Percentiles rank a stretch among this genome's conserved stretches.
phyloP scores from a whole-genome alignment of 2,113 vertebrate genomes.

The Myiagra hebetior region DNA sequence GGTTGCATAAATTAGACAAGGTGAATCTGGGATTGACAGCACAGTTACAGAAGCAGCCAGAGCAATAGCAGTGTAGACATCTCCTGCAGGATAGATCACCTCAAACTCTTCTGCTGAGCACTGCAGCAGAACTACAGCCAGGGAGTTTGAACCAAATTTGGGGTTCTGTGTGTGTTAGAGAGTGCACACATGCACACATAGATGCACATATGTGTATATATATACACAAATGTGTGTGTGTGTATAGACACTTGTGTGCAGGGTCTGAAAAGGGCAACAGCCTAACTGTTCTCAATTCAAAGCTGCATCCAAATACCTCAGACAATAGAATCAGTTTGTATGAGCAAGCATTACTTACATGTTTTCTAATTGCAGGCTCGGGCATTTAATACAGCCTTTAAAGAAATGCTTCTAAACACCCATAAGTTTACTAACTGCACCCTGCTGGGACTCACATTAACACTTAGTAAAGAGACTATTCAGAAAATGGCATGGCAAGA shows the following conservation, averaged over 20 bases:
- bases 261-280: neutral
- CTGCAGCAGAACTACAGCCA: neutral
- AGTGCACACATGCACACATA: accelerated
- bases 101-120: neutral
- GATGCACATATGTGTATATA: no score
- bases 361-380: neutral
- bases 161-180: neutral
- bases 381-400: neutral
- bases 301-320: neutral
- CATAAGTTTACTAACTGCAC: constrained; percentile 49
- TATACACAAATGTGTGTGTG: neutral
- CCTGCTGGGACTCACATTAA: constrained; percentile 48
- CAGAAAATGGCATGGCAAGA: constrained; percentile 56
- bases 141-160: neutral
- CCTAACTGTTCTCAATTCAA: neutral
- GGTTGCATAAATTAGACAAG: neutral
- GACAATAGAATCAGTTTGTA: neutral
- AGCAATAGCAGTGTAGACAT: neutral
- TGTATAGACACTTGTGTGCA: neutral
- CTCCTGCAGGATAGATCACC: neutral
- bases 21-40: neutral
- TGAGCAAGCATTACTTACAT: neutral
- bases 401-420: constrained; percentile 24
- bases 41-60: neutral
- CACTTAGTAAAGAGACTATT: constrained; percentile 51